These are phyloP conservation scores for Taphrorychus bicolor DNA, from an alignment of 2,888 invertebrate genomes.

Conservation along the genomic window DNA sequence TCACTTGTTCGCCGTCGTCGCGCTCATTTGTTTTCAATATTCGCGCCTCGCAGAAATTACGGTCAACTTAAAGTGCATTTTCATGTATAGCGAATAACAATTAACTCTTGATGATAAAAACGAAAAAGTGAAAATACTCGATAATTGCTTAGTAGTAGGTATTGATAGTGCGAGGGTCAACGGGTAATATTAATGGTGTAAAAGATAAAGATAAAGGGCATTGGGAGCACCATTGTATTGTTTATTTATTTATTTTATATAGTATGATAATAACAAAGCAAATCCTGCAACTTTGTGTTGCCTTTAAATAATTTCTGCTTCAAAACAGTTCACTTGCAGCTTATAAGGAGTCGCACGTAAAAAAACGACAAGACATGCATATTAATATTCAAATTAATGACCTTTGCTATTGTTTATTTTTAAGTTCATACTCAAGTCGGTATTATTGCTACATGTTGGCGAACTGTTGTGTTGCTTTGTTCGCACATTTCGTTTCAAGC, in stretches of 20 bases:
- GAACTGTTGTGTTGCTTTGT: background rate
- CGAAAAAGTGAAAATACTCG: background rate
- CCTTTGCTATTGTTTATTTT: background rate
- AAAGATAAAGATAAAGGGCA: too few species aligned
- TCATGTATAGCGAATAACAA: background rate
- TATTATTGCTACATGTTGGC: background rate
- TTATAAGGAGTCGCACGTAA: background rate
- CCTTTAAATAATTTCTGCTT: too few species aligned
- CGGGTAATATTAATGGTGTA: too few species aligned
- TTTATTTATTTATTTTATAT: too few species aligned
- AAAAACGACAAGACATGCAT: background rate
- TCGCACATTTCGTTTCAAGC: background rate
- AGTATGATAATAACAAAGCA: too few species aligned
- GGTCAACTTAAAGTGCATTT: conserved; percentile 27
- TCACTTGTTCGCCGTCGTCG: conserved; percentile 39
- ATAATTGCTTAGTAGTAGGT: background rate
- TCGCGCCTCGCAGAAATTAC: conserved; percentile 9
- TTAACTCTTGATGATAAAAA: too few species aligned
- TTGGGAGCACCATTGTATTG: too few species aligned
- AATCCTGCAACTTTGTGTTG: too few species aligned
- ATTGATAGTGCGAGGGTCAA: background rate
- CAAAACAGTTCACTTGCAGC: background rate
- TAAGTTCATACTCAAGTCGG: background rate
- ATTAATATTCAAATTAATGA: background rate
- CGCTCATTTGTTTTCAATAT: conserved; percentile 15